phyloP scores from a whole-genome alignment of 2,888 invertebrate genomes.

The Hirtodrosophila alboralis region DNA sequence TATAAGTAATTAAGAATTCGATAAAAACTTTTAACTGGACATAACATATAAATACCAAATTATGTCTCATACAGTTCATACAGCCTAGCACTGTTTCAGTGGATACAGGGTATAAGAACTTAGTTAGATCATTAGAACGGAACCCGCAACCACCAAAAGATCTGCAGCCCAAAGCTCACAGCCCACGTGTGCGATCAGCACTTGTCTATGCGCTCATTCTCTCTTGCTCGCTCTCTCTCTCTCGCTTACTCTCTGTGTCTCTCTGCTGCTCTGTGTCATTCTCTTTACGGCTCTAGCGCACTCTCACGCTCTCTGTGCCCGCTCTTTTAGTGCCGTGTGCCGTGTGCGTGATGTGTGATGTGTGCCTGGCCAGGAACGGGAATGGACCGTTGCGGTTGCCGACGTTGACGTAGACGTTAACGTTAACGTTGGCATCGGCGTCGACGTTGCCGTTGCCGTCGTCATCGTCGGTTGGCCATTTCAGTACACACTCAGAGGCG shows the following conservation, averaged over 20 bases:
- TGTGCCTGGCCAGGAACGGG: slow-evolving; percentile 47
- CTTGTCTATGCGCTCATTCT: slow-evolving; percentile 34
- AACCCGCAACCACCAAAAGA: slow-evolving; percentile 11
- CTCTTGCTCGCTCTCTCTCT: neutral
- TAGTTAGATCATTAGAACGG: slow-evolving; percentile 5
- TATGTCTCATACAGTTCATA: too few species aligned
- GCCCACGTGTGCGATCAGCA: slow-evolving; percentile 49
- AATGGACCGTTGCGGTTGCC: slow-evolving; percentile 25
- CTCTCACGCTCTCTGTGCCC: slow-evolving; percentile 1
- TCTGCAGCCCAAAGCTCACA: slow-evolving; percentile 6
- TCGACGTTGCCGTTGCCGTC: slow-evolving; percentile 18
- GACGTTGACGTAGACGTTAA: slow-evolving; percentile 4
- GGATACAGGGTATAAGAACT: slow-evolving; percentile 12
- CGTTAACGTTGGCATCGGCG: slow-evolving; percentile 7
- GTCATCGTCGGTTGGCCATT: slow-evolving; percentile 47
- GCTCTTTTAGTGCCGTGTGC: slow-evolving; percentile 47
- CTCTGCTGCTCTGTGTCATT: neutral
- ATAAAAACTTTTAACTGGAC: too few species aligned
- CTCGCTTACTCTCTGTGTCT: neutral
- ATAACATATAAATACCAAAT: too few species aligned
- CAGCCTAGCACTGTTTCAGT: too few species aligned
- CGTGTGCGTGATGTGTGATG: slow-evolving; percentile 45
- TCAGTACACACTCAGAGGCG: slow-evolving; percentile 83
- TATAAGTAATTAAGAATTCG: too few species aligned
- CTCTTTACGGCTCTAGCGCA: too few species aligned